Evolutionary conservation across 2,888 invertebrate species (phyloP).

Genomic region (Nymphalis c-album): DNA sequence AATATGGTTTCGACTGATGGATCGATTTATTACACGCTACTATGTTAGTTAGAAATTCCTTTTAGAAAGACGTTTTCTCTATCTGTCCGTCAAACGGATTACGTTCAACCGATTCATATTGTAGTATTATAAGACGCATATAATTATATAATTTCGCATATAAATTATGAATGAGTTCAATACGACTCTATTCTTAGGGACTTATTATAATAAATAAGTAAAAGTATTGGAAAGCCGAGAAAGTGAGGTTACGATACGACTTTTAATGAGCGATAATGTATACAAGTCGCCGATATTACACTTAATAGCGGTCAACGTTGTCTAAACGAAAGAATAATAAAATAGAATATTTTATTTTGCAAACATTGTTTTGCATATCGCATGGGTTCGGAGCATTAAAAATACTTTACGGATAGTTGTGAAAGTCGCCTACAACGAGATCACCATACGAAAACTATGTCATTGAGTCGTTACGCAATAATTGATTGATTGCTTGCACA

Average conservation of each 20-base stretch:
- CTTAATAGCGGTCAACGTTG: constrained; percentile 6
- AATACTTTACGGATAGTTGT: constrained; percentile 38
- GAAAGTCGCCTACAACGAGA: constrained; percentile 43
- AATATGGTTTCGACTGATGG: neutral
- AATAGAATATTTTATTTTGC: constrained; percentile 13
- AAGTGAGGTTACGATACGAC: constrained; percentile 38
- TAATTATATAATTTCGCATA: neutral
- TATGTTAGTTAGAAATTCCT: neutral
- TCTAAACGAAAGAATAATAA: neutral
- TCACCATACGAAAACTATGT: constrained; percentile 41
- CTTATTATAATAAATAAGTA: constrained; percentile 35
- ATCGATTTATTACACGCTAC: neutral
- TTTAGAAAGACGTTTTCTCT: neutral
- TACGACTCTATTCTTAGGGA: constrained; percentile 25
- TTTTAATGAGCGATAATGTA: constrained; percentile 37
- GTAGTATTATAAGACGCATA: neutral
- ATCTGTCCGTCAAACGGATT: too few relatives aligned
- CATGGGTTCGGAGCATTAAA: constrained; percentile 26
- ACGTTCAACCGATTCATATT: neutral
- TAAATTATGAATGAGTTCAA: neutral
- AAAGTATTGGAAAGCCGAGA: constrained; percentile 43
- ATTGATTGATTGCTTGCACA: constrained; percentile 44
- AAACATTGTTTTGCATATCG: constrained; percentile 23
- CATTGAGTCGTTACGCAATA: constrained; percentile 40
- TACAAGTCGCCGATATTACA: constrained; percentile 19